Base-by-base conservation (phyloP, 2,113 vertebrate species). In the Microtus montanus region DNA sequence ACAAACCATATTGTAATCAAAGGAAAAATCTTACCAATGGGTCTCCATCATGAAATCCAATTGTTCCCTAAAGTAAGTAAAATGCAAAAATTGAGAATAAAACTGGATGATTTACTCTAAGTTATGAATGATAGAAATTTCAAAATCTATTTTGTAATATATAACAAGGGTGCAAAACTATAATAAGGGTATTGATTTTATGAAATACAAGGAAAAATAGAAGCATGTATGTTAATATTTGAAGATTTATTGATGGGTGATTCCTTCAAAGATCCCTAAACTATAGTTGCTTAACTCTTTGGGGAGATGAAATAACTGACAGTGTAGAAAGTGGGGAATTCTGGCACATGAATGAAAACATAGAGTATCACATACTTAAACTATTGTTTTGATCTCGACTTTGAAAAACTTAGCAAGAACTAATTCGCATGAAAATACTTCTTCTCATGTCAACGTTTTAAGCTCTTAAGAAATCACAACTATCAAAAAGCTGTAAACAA, bases 41-140 rank as follows among this genome's bases (percentile, higher is more conserved):
- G 68, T 98, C 98, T 2, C 98, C 98, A 93, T 98, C 98, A 93
- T 97, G 98, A 96, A 98, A 97, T 17, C 98, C 98, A 96, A 98
- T 98, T 47, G 98, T 97, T 92, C 98, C 98, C 98, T 99, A 97
- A 97, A 97, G 94, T 26, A 96, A 97, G 97, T 73, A 97, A 97
- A 97, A 89, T 70, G 91, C 85, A 71, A 52, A 95, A 96, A 68
- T 97, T 79, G 95, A 91, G 3, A 96, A 97, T 79, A 92, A 93
- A 94, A 79, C 41, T 66, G 94, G 90, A 64, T 71, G 77, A 58
- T 66, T 68, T 14, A 87, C 38, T 91, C 77, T 94, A 68, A 87
- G 3, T 47, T 78, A 74, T 19, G 80, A 92, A 33, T 63, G 82
- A 91, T 11, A 71, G 58, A 87, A 91, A 71, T 3, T 35, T 87